Base-by-base conservation (phyloP, 1,140 invertebrate species). In the Agrilus planipennis region DNA sequence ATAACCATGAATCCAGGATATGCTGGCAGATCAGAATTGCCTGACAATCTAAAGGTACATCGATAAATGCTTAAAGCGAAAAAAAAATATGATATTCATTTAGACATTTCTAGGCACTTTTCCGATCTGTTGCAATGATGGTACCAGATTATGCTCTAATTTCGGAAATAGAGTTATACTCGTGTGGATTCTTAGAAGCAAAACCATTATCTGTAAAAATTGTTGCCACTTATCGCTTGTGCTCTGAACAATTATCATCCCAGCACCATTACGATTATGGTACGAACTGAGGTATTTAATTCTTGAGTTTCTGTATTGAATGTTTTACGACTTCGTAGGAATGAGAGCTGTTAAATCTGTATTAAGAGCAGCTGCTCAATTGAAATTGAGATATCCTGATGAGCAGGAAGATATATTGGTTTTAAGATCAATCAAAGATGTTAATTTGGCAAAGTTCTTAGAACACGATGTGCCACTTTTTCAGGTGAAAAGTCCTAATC, bases 1-100 rank as follows among this genome's bases (percentile, higher is more conserved):
- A 94, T 95, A 41, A 95, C 91, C 4, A 95, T 95, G 90, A 93
- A 93, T 69, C 89, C 89, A 7, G 85, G 89, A 40, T 93, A 95
- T 61, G 89, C 89, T 15, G 89, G 89, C 1, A 70, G 89, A 47
- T 85, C 85, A 0, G 89, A 94, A 59, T 64, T 94, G 17, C 90
- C 90, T 0, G 89, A 95, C 62, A 95, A 95, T 69, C 67, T 94
- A n/a, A 94, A 93, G 67, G 81, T 82, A 31, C 15, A 29, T 25
- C 11, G 22, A 11, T 6, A 25, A 5, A 25, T 6, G 22, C 22
- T 11, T 25, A 25, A 6, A 25, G 11, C 36, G 4, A 37, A 44
- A 20, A 22, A 34, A 9, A 35, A 30, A n/a, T 31, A 44, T 32
- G 40, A 44, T 34, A 25, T 39, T 18, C 39, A 44, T 16, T 14